Percentiles rank a stretch among this genome's conserved stretches.
These are phyloP conservation scores for Eurypyga helias DNA, from an alignment of 2,113 vertebrate genomes.

Conservation along the genomic window DNA sequence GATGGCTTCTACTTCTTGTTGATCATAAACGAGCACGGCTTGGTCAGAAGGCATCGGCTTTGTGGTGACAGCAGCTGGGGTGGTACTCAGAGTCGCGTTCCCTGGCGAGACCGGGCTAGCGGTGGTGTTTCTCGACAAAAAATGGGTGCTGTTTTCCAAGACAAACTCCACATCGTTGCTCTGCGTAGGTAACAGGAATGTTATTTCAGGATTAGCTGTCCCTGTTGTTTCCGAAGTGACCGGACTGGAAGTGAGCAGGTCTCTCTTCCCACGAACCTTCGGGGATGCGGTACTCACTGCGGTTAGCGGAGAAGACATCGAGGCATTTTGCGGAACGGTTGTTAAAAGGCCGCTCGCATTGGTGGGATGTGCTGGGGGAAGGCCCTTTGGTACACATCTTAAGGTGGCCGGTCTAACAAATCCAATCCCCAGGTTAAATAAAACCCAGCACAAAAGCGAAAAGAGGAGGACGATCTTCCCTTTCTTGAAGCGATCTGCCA, in stretches of 20 bases:
- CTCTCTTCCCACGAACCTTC: conserved; percentile 51
- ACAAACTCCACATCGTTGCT: not conserved
- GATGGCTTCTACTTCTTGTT: conserved; percentile 88
- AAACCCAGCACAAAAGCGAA: conserved; percentile 93
- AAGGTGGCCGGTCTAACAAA: conserved; percentile 91
- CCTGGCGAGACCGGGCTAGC: not conserved
- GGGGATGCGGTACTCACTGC: not conserved
- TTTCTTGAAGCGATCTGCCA: conserved; percentile 94
- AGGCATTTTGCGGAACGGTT: not conserved
- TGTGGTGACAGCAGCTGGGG: conserved; percentile 32
- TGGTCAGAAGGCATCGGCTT: conserved; percentile 70
- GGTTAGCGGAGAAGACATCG: not conserved
- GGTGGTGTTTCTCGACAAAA: not conserved
- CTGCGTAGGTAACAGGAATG: not conserved
- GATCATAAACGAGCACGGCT: conserved; percentile 78
- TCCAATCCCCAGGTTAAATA: conserved; percentile 94
- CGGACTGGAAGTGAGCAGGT: not conserved
- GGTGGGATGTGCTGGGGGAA: conserved; percentile 66
- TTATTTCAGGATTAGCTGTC: not conserved
- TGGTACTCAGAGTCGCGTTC: not conserved
- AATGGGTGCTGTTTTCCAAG: conserved; percentile 7
- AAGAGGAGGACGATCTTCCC: conserved; percentile 94
- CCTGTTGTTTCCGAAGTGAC: not conserved
- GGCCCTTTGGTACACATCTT: conserved; percentile 80
- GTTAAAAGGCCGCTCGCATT: conserved; percentile 71